Conservation (phyloP, 92 coral and sea anemone species). For the Anthopleura xanthogrammica region DNA sequence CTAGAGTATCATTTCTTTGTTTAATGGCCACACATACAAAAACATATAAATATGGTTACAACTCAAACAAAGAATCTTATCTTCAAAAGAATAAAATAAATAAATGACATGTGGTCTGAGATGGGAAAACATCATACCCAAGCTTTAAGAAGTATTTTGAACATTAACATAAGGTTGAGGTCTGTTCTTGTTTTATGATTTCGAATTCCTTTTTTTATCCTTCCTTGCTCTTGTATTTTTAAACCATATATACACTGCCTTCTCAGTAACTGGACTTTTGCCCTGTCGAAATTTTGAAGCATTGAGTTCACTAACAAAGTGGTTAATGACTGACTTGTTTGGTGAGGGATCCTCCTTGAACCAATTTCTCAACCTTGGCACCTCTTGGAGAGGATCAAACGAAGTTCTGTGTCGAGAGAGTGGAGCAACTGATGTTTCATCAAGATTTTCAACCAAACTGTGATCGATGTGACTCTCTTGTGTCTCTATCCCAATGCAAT, state of each 20-base stretch:
- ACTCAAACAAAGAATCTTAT: too few relatives aligned
- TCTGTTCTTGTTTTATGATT: too few relatives aligned
- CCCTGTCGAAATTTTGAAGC: slow-evolving; percentile 21
- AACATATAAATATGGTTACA: too few relatives aligned
- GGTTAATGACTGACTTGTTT: slow-evolving; percentile 19
- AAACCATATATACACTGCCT: slow-evolving; percentile 61
- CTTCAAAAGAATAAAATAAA: too few relatives aligned
- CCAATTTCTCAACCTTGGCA: slow-evolving; percentile 53
- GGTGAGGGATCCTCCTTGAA: slow-evolving; percentile 45
- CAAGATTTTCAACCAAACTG: not conserved
- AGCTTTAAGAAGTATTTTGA: too few relatives aligned
- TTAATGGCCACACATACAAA: too few relatives aligned
- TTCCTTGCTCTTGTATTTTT: slow-evolving; percentile 56
- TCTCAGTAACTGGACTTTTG: slow-evolving; percentile 43
- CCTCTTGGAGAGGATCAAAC: slow-evolving; percentile 48
- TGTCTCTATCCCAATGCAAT: not conserved
- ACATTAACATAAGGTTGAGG: too few relatives aligned
- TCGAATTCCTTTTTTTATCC: not conserved
- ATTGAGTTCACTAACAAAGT: slow-evolving; percentile 42
- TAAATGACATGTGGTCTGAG: too few relatives aligned
- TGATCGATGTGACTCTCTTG: not conserved
- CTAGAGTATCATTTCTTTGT: too few relatives aligned
- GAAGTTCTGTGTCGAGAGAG: slow-evolving; percentile 34
- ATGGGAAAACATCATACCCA: too few relatives aligned
- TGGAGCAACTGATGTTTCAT: not conserved